A percentile compares a stretch with the other conserved stretches of the same genome.
phyloP scores from a whole-genome alignment of 2,113 vertebrate species.

The Notiomystis cincta region DNA sequence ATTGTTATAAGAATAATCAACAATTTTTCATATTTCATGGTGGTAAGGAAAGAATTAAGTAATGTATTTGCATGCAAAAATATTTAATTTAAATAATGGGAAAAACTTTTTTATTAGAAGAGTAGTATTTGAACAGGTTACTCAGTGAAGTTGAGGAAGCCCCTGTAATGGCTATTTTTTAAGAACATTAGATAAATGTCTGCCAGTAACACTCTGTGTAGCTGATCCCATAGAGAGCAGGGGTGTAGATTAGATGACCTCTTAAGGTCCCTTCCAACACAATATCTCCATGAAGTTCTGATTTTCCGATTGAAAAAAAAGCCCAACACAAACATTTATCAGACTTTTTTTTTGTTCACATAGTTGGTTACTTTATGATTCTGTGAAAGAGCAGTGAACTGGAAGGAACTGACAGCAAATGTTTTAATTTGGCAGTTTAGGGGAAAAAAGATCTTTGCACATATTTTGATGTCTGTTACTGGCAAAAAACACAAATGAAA shows the following conservation, averaged over 20 bases:
- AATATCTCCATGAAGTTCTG: neutral
- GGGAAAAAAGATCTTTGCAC: neutral
- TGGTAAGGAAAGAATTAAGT: neutral
- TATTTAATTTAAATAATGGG: neutral
- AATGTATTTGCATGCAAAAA: neutral
- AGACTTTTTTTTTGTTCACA: neutral
- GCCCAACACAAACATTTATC: neutral
- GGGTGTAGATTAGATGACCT: neutral
- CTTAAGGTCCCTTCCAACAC: neutral
- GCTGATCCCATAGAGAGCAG: neutral
- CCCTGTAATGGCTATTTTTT: neutral
- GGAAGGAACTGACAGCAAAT: slow-evolving; percentile 8
- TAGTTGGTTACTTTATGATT: slow-evolving; percentile 10
- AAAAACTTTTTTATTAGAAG: neutral
- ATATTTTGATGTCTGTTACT: slow-evolving; percentile 5
- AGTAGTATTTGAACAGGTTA: neutral
- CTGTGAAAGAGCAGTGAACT: neutral
- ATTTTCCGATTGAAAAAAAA: neutral
- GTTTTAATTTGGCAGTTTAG: slow-evolving; percentile 17
- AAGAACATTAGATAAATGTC: neutral
- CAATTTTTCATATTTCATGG: neutral
- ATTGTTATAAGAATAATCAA: neutral
- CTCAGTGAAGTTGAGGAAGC: neutral
- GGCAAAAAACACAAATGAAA: neutral
- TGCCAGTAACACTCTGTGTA: neutral